Percentiles rank a stretch among this genome's conserved stretches.
Conservation (phyloP, 2,888 invertebrate genomes). For the Branchellion lobata region DNA sequence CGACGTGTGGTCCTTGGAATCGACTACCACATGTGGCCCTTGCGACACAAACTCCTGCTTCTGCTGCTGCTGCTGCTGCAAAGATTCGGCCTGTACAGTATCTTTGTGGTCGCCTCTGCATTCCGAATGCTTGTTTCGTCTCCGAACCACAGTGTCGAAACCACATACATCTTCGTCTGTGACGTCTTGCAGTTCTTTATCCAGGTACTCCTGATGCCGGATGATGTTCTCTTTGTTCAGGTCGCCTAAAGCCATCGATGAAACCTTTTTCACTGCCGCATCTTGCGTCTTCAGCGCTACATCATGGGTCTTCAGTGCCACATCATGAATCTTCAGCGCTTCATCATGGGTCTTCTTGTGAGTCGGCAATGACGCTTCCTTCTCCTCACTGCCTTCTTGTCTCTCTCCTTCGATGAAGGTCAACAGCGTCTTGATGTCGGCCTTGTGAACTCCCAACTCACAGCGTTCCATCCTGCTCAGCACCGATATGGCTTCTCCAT, state of each 20-base stretch:
- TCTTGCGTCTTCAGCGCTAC: not conserved
- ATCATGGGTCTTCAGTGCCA: not conserved
- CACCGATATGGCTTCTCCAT: not conserved
- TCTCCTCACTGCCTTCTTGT: too few species aligned
- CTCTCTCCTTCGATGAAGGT: slow-evolving; percentile 8
- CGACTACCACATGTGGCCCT: too few species aligned
- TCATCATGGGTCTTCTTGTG: not conserved
- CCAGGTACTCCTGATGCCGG: not conserved
- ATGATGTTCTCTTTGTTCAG: not conserved
- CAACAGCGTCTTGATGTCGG: not conserved
- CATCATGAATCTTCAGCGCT: not conserved
- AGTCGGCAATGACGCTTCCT: not conserved
- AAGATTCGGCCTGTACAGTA: too few species aligned
- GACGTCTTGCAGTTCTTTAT: slow-evolving; percentile 8
- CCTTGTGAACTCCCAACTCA: slow-evolving; percentile 1
- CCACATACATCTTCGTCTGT: not conserved
- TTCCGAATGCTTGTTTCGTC: not conserved
- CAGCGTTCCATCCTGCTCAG: not conserved
- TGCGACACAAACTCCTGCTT: too few species aligned
- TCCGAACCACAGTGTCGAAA: not conserved
- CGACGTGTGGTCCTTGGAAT: not conserved
- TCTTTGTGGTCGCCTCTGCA: not conserved
- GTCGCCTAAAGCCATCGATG: not conserved
- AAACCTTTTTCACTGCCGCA: not conserved
- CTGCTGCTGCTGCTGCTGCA: too few species aligned